Conservation (phyloP, 2,888 invertebrate species). For the Sinohyriopsis cumingii region DNA sequence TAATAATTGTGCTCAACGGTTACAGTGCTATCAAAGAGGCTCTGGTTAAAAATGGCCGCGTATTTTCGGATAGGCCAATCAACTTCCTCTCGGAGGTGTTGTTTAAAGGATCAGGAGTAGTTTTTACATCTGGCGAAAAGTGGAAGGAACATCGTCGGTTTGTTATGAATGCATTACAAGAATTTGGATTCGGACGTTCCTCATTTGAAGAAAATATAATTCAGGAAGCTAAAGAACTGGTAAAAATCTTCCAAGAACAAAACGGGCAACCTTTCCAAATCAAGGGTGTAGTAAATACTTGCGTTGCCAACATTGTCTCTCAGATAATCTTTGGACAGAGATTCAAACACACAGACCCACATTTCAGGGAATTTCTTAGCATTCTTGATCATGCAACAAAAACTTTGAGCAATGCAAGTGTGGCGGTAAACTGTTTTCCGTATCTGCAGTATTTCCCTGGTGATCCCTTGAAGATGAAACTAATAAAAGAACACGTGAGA, state of each 20-base stretch:
- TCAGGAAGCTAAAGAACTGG: constrained; percentile 34
- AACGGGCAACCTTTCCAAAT: constrained; percentile 34
- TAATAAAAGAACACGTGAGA: constrained; percentile 10
- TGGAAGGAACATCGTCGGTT: constrained; percentile 52
- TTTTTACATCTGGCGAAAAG: constrained; percentile 30
- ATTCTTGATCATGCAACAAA: constrained; percentile 41
- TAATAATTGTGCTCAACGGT: constrained; percentile 18
- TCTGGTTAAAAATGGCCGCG: constrained; percentile 9
- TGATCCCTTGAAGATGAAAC: constrained; percentile 32
- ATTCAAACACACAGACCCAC: constrained; percentile 44
- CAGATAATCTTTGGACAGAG: constrained; percentile 45
- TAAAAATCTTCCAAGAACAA: constrained; percentile 24
- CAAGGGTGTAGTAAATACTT: constrained; percentile 25
- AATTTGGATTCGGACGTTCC: constrained; percentile 43
- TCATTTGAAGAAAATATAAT: constrained; percentile 38
- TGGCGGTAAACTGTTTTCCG: constrained; percentile 27
- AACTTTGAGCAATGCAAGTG: constrained; percentile 23
- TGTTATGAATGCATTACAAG: constrained; percentile 29
- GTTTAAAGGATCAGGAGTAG: constrained; percentile 20
- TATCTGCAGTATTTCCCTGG: constrained; percentile 38
- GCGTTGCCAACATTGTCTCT: constrained; percentile 46
- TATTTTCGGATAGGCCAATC: constrained; percentile 16
- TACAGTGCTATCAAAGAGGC: constrained; percentile 14
- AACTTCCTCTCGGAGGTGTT: constrained; percentile 1
- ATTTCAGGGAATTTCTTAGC: constrained; percentile 36